Evolutionary conservation across 2,797 vertebrate species (phyloP).

Genomic region (Anguilla pacifica): DNA sequence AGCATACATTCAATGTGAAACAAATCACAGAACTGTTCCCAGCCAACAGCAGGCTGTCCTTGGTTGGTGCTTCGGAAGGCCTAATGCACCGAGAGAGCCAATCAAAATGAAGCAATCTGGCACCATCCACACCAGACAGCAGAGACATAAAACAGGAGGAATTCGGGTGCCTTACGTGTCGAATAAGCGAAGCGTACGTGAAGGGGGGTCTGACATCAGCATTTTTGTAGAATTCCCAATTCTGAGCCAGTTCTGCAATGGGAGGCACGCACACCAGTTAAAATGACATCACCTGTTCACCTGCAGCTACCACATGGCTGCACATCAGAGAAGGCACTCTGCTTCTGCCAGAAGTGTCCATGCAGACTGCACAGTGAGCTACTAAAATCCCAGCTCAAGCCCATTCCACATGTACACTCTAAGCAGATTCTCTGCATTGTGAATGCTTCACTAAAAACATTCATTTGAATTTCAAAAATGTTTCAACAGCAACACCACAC

Average conservation of each 20-base stretch:
- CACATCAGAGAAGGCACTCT: background rate
- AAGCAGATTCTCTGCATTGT: background rate
- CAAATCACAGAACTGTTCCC: background rate
- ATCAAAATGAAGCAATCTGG: background rate
- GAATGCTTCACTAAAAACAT: background rate
- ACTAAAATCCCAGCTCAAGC: background rate
- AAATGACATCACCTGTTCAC: background rate
- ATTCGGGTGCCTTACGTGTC: constrained; percentile 82
- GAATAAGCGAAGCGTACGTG: constrained; percentile 97
- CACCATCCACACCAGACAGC: background rate
- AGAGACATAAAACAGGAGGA: background rate
- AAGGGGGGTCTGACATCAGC: constrained; percentile 97
- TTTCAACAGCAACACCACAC: background rate
- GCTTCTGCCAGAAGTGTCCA: background rate
- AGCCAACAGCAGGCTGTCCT: background rate
- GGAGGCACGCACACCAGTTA: background rate
- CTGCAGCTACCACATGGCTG: background rate
- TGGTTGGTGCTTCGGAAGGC: background rate
- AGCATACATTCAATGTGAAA: background rate
- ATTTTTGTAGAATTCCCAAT: constrained; percentile 99
- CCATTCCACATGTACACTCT: background rate
- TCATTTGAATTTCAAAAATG: background rate
- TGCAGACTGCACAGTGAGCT: background rate
- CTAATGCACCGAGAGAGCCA: background rate
- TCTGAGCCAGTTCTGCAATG: constrained; percentile 92